Evolutionary conservation across 2,797 vertebrate species (phyloP), one percentile per base, ranked within the genome.

Genomic region (Anguilla obscura): DNA sequence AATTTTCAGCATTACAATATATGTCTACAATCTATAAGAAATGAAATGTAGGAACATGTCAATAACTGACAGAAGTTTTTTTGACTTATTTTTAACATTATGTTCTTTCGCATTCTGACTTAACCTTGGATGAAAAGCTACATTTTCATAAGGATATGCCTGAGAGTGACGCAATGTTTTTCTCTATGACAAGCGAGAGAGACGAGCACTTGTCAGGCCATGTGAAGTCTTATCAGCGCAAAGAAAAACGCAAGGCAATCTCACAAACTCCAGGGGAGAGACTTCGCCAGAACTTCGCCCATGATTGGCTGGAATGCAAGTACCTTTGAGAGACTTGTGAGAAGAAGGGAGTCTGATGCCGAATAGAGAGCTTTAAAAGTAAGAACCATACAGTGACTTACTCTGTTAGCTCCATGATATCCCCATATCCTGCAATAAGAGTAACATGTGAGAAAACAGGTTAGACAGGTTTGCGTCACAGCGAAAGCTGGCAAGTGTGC

Each of bases 331-430:
- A 58, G 33, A 6, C 50, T 30, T 21, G 16, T 8, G 4, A 24
- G 14, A 76, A 33, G 10, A 30, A 76, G 30, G 33, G 9, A 36
- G 71, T 5, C 30, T 36, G 27, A 76, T 14, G 71, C 30, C 12
- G 3, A 76, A 16, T 48, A 18, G 33, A 21, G 40, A 18, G 88
- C 87, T 79, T 63, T 48, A 24, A 89, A 45, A 91, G 86, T 36
- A 88, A 14, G 0, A 84, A 3, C n/a, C 0, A 6, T 48, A 3
- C 2, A 2, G 56, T 12, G 3, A 95, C 95, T 96, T 95, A 96
- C 95, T 91, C 74, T 85, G 84, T 92, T 48, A 93, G 14, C n/a
- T 86, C 63, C 66, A 89, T 86, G 58, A 89, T 79, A 87, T 93
- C 90, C 89, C 90, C 85, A 87, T 90, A 86, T 89, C 88, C 93